Evolutionary conservation across 2,888 invertebrate genomes (phyloP).

Genomic region (Patella ulyssiponensis): DNA sequence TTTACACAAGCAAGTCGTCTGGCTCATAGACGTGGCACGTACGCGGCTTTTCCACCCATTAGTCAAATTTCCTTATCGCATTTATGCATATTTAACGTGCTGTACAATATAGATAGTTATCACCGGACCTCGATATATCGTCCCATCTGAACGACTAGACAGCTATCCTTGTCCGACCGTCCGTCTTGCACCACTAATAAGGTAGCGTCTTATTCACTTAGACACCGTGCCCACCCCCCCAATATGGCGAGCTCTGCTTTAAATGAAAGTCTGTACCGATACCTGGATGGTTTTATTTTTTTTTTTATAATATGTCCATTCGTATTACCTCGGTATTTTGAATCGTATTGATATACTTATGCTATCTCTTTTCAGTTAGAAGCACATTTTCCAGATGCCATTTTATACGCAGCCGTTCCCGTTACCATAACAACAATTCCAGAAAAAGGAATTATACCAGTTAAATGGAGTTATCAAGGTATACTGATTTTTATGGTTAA

Average conservation of each 20-base stretch:
- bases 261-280: neutral
- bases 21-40: too few species aligned
- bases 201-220: too few species aligned
- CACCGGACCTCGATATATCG: neutral
- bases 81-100: too few species aligned
- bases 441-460: slow-evolving; percentile 54
- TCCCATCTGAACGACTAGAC: too few species aligned
- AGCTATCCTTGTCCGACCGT: too few species aligned
- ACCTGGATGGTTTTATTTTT: neutral
- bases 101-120: too few species aligned
- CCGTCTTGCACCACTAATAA: too few species aligned
- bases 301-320: neutral
- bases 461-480: slow-evolving; percentile 65
- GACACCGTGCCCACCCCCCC: too few species aligned
- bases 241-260: neutral
- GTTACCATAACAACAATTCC: slow-evolving; percentile 63
- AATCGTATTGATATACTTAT: too few species aligned
- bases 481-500: neutral
- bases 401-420: slow-evolving; percentile 65
- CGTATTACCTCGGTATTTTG: neutral
- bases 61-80: too few species aligned
- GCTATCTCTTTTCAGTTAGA: slow-evolving; percentile 50
- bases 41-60: too few species aligned
- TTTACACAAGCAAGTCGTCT: too few species aligned
- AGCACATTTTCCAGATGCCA: slow-evolving; percentile 60